Percentiles rank a stretch among this genome's conserved stretches.
Evolutionary conservation across 2,797 vertebrate genomes (phyloP).

Genomic region (Chelmon rostratus): DNA sequence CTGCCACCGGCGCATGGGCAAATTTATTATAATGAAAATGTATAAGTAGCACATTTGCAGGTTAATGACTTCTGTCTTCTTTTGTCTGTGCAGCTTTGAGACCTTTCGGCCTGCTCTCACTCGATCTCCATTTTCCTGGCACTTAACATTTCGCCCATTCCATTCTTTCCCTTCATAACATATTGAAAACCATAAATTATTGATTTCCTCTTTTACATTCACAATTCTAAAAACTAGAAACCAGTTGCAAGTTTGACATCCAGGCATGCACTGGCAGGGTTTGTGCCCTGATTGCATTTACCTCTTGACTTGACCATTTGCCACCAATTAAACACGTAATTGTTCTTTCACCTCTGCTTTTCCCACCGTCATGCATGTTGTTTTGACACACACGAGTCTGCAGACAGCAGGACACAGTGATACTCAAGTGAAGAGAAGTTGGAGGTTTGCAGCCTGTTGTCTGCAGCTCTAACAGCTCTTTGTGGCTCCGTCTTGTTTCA

Average conservation of each 20-base stretch:
- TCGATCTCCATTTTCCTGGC: slow-evolving; percentile 35
- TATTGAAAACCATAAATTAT: slow-evolving; percentile 64
- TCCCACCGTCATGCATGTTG: neutral
- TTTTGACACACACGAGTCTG: neutral
- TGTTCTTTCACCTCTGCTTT: slow-evolving; percentile 1
- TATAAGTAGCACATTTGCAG: slow-evolving; percentile 38
- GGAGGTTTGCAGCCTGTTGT: no score
- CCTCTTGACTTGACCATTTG: slow-evolving; percentile 12
- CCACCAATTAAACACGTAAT: neutral
- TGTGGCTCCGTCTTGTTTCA: no score
- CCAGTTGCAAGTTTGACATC: slow-evolving; percentile 14
- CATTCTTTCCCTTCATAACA: slow-evolving; percentile 24
- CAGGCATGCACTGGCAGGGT: neutral
- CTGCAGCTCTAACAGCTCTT: no score
- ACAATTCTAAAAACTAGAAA: slow-evolving; percentile 34
- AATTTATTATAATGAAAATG: slow-evolving; percentile 38
- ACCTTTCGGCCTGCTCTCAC: slow-evolving; percentile 21
- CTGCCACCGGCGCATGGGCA: neutral
- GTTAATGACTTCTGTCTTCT: slow-evolving; percentile 31
- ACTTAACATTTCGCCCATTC: slow-evolving; percentile 46
- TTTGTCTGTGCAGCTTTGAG: slow-evolving; percentile 28
- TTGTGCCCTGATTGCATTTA: slow-evolving; percentile 28
- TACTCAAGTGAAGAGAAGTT: no score
- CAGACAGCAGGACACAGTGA: no score
- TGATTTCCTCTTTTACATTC: slow-evolving; percentile 48